Evolutionary conservation across 2,113 vertebrate genomes (phyloP), one percentile per base, ranked within the genome.

Genomic region (Antigone vipio): DNA sequence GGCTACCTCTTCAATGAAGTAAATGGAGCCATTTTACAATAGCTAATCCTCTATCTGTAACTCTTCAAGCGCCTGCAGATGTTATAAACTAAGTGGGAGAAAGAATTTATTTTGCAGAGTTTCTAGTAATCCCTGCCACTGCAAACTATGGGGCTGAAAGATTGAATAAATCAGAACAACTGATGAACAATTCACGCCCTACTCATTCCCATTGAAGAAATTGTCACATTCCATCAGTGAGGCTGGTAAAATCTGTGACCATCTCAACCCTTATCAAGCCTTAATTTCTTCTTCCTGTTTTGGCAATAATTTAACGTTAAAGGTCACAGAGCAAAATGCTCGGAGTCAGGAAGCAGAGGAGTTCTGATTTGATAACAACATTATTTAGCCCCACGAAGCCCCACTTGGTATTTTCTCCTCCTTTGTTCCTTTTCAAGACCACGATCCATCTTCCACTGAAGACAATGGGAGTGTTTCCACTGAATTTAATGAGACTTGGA

Each of bases 401-500:
- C 55, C 68, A 96, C 68, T 93, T 95, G 81, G 94, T 96, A 94
- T 97, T 97, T 96, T 96, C 88, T 89, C 77, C 80, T 91, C 87
- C 87, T 95, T 95, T 96, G 91, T 95, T 97, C 91, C 87, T 95
- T 95, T 96, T 97, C 87, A 95, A 92, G 91, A 86, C 67, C 58
- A 89, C 2, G 92, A 97, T 97, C 91, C 92, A 95, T 95, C 96
- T 98, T 97, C 94, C 89, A 97, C 89, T 95, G 91, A 97, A 97
- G 95, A 97, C 96, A 97, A 97, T 97, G 91, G 83, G 40, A 97
- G 93, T 80, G 84, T 96, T 97, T 96, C 96, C 79, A 95, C 76
- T 91, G 88, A 97, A 92, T 95, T 98, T 96, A 96, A 97, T 97
- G 95, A 95, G 93, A 86, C 93, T 96, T 98, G 95, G 97, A 97